Conservation (phyloP, 2,113 vertebrate species). For the Eudyptes chrysolophus region DNA sequence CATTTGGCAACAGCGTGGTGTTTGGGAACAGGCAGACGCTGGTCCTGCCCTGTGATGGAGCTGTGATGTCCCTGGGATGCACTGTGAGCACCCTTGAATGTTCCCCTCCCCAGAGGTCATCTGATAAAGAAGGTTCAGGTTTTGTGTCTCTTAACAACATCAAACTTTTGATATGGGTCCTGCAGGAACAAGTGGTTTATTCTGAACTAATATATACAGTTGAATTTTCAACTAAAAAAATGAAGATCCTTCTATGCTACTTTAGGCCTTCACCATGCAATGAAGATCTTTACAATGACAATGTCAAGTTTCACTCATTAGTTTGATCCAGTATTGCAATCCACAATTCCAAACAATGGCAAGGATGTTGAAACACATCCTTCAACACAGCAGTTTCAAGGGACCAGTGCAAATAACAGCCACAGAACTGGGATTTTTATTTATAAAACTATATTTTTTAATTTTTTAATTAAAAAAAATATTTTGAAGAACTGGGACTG, state of each 20-base stretch:
- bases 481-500: background rate
- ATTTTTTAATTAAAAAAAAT: too few relatives aligned
- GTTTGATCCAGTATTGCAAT: background rate
- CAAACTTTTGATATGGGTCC: background rate
- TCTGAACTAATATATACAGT: background rate
- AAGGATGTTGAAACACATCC: background rate
- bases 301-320: background rate
- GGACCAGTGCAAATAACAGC: background rate
- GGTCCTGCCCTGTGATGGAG: background rate
- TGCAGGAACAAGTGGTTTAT: background rate
- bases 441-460: background rate
- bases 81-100: background rate
- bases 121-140: background rate
- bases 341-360: fast-evolving
- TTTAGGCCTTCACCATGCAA: background rate
- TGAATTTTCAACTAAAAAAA: background rate
- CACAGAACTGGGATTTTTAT: background rate
- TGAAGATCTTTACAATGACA: background rate
- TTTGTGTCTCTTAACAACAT: background rate
- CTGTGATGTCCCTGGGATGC: too few relatives aligned
- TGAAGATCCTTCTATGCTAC: background rate
- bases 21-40: background rate
- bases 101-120: background rate
- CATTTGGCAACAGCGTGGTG: background rate
- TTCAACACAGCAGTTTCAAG: background rate